Evolutionary conservation across 2,113 vertebrate genomes (phyloP), one percentile per base, ranked within the genome.

Genomic region (Acanthochromis polyacanthus): DNA sequence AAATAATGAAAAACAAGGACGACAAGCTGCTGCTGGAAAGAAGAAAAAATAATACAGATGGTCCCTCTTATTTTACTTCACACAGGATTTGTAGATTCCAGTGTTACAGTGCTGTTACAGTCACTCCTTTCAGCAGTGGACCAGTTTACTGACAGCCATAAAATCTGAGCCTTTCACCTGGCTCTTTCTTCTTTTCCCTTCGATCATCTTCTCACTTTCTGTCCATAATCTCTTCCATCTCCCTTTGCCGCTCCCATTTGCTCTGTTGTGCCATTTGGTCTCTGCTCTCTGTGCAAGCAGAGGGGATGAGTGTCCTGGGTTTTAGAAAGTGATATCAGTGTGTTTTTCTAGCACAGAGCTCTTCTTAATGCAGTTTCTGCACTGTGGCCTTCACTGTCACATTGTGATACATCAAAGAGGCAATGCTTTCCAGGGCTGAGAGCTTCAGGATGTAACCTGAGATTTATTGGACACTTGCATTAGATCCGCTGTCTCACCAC

Each of bases 381-480:
- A 61, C 51, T 77, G 72, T 70, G 74, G 76, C 63, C 48, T n/a
- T 75, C 66, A 48, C 53, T 28, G 70, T 50, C 68, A 62, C 36
- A 40, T 63, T 80, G 60, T 56, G 58, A 67, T 78, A 89, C 91
- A 86, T 92, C 87, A 94, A 93, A 92, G 82, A 82, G 58, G 0
- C 66, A 3, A 38, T 0, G 8, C 56, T 50, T 65, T 68, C 45
- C 36, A 4, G 36, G 59, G 51, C 67, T 65, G 60, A 80, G 38
- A 56, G 80, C 66, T 71, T 65, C 67, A 70, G 79, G 71, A 83
- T 84, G 91, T 77, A 93, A 93, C 88, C 65, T 78, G 88, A 94
- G 77, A 92, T 92, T 95, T 93, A 94, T 87, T 80, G 84, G 82
- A 71, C 80, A 45, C 63, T 89, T 63, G 4, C 81, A 80, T 89